Base-by-base conservation (phyloP, 2,888 invertebrate genomes). In the Scaptomyza reducta region DNA sequence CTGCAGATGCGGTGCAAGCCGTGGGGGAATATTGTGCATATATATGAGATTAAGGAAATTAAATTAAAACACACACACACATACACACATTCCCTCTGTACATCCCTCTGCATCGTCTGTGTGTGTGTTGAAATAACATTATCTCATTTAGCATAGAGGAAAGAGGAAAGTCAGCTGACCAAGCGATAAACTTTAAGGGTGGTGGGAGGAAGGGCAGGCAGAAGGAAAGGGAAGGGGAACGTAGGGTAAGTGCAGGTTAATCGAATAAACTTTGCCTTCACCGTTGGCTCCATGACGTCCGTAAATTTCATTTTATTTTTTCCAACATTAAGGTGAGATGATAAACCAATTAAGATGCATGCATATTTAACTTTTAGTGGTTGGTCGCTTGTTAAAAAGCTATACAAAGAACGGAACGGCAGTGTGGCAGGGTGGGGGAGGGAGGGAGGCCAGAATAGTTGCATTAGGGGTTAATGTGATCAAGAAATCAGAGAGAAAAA, bases 31-130 rank as follows among this genome's bases (percentile, higher is more conserved):
- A 33, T 54, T 29, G 14, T 13, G 40, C 40, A 42, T 50, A 50
- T 50, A 50, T 66, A 55, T 65, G 51, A 58, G 66, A 59, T 60
- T 70, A 54, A 46, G 45, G 22, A 63, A 70, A 70, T 72, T 60
- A 57, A 66, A 71, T 66, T 57, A 40, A 14, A 71, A 73, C 47
- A 66, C 47, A 66, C 65, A 47, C 14, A 3, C 22, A 38, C 14
- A 13, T 3, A n/a, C 13, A n/a, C 38, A 1, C 14, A 3, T 1
- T 38, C 38, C 3, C 18, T 42, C 27, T 27, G 3, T 27, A 6
- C 7, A 27, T 27, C 10, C 31, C 1, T 3, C 2, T 31, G 6
- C 31, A 31, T 10, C 7, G 10, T 10, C 9, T 11, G 29, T 38
- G 18, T 18, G 38, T 50, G 42, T 47, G 55, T 44, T 70, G 33